phyloP scores from a whole-genome alignment of 2,888 invertebrate genomes.

The Troglohyphantes excavatus region DNA sequence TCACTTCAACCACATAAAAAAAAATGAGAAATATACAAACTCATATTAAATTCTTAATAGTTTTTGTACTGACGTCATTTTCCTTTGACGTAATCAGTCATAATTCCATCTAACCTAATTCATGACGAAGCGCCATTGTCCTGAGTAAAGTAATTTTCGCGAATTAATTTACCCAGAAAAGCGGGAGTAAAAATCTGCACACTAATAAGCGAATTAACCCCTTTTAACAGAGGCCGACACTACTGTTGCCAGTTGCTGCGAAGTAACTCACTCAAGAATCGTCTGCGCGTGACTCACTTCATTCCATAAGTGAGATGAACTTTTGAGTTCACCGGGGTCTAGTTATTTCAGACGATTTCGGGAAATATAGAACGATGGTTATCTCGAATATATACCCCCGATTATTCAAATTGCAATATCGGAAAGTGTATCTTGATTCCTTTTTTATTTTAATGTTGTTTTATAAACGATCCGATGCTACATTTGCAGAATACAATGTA shows the following conservation, averaged over 20 bases:
- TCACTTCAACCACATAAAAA: too few species aligned
- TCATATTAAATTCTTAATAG: too few species aligned
- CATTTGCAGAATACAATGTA: too few species aligned
- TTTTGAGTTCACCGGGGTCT: not conserved
- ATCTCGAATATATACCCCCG: not conserved
- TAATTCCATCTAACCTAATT: too few species aligned
- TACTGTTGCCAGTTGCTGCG: not conserved
- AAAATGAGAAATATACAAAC: too few species aligned
- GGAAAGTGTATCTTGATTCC: too few species aligned
- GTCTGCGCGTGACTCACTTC: slow-evolving; percentile 1
- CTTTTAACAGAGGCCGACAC: not conserved
- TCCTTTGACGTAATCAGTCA: too few species aligned
- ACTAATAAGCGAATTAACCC: slow-evolving; percentile 9
- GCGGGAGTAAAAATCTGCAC: not conserved
- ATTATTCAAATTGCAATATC: too few species aligned
- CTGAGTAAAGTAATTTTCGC: not conserved
- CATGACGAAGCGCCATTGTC: not conserved
- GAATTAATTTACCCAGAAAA: not conserved
- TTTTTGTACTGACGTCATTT: too few species aligned
- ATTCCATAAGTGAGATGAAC: not conserved
- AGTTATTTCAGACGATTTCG: not conserved
- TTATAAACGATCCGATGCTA: too few species aligned
- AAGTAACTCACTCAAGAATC: slow-evolving; percentile 5
- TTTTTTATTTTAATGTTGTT: too few species aligned
- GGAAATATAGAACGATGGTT: not conserved